Evolutionary conservation across 1,140 invertebrate species (phyloP), one percentile per base, ranked within the genome.

Genomic region (Temnothorax longispinosus): DNA sequence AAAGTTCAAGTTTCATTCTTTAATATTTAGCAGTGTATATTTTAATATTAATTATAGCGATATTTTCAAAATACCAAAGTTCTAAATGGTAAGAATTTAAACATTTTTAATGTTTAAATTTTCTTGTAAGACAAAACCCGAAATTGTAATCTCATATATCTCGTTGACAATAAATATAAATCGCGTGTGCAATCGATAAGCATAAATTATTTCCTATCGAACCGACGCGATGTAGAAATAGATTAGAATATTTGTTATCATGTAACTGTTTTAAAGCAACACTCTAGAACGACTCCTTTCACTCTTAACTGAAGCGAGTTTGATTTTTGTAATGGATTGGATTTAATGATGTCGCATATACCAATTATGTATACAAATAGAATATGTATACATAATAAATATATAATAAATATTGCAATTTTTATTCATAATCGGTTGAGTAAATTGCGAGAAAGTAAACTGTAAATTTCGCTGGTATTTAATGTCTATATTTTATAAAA

Each of bases 281-380:
- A 10, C 2, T 71, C 5, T 35, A 35, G 15, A n/a, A 21, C 18
- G 10, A 60, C 27, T 60, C 80, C 67, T 82, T 82, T 82, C 80
- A 82, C 54, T 82, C 27, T 74, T 35, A 58, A 54, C 10, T 60
- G 21, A 44, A 50, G 52, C 78, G 27, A 47, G 65, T 72, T 38
- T 47, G 64, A 44, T 50, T 82, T 82, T 72, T 74, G 1, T 21
- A 15, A 13, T 44, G 4, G 8, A 69, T 81, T 44, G 60, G 18
- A 82, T 60, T 82, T 60, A 82, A 74, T 11, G 78, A 82, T 81
- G 78, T 44, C 54, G 11, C 21, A 21, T 60, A 10, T 58, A 18
- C 5, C 41, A 13, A 82, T 82, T 21, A 74, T 27, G 27, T 27
- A 27, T 27, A 27, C 27, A 27, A 27, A 21, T 58, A 60, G 27